Percentiles rank a stretch among this genome's conserved stretches.
Conservation (phyloP, 23 tunicate genomes). For the Styela clava region DNA sequence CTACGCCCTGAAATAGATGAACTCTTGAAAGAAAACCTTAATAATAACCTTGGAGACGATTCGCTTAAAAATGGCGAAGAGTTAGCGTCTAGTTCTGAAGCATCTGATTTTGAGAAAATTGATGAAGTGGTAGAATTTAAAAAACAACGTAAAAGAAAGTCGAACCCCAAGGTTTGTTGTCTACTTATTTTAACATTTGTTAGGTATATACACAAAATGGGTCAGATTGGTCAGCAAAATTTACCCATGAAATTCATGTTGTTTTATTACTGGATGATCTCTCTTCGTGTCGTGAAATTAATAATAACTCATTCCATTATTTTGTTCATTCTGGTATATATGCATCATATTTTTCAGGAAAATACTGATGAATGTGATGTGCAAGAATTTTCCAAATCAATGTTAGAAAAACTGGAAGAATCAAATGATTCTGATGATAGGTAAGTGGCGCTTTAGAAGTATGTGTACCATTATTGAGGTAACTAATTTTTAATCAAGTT, state of each 20-base stretch:
- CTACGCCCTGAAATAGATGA: slow-evolving; percentile 39
- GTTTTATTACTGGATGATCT: no score
- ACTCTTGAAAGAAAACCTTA: background rate
- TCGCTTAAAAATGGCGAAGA: background rate
- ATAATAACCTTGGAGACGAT: background rate
- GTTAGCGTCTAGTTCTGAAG: background rate
- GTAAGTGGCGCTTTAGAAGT: no score
- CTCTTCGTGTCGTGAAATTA: no score
- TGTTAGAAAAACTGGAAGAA: slow-evolving; percentile 39
- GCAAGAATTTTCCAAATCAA: background rate
- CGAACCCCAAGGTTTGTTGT: background rate
- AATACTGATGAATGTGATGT: background rate
- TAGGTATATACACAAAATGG: no score
- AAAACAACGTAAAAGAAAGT: background rate
- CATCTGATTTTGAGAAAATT: background rate
- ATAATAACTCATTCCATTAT: no score
- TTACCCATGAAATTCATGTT: no score
- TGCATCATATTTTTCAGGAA: background rate
- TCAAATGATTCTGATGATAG: slow-evolving; percentile 16
- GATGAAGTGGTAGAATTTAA: background rate
- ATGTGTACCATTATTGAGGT: no score
- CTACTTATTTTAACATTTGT: no score
- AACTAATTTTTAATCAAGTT: no score
- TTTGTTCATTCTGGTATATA: no score
- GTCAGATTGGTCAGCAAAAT: no score